A percentile compares a stretch with the other conserved stretches of the same genome.
Conservation (phyloP, 1,140 invertebrate species). For the Bombus huntii region DNA sequence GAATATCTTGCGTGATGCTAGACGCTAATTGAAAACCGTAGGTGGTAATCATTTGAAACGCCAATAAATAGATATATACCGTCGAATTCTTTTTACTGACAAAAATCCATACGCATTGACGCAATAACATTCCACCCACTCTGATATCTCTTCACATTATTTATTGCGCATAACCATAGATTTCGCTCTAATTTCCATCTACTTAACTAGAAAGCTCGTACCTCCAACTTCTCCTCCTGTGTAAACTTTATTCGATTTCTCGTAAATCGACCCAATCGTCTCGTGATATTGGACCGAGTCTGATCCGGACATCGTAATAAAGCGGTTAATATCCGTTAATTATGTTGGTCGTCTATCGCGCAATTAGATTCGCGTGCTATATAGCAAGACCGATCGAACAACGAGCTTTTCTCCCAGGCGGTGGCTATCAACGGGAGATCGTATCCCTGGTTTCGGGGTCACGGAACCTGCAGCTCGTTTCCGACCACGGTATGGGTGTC, state of each 20-base stretch:
- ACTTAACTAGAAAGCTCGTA: neutral
- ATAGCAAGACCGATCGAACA: neutral
- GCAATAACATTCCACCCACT: neutral
- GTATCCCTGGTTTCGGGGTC: conserved; percentile 65
- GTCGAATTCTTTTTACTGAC: neutral
- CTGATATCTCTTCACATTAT: neutral
- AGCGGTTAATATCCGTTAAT: conserved; percentile 35
- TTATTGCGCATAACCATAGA: neutral
- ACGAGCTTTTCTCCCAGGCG: conserved; percentile 25
- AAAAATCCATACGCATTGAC: neutral
- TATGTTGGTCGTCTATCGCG: neutral
- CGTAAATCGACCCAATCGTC: neutral
- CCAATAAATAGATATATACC: too few species aligned
- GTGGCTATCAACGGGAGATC: conserved; percentile 39
- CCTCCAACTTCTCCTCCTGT: neutral
- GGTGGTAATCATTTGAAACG: too few species aligned
- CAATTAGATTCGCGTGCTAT: conserved; percentile 2
- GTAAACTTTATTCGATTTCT: conserved; percentile 30
- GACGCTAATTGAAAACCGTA: neutral
- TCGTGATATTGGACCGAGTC: neutral
- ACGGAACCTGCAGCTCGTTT: conserved; percentile 64
- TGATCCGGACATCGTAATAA: neutral
- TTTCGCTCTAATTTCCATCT: neutral
- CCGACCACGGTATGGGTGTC: conserved; percentile 59
- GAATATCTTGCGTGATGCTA: neutral